phyloP scores from a whole-genome alignment of 2,888 invertebrate species.

The Gandaritis pyraliata region DNA sequence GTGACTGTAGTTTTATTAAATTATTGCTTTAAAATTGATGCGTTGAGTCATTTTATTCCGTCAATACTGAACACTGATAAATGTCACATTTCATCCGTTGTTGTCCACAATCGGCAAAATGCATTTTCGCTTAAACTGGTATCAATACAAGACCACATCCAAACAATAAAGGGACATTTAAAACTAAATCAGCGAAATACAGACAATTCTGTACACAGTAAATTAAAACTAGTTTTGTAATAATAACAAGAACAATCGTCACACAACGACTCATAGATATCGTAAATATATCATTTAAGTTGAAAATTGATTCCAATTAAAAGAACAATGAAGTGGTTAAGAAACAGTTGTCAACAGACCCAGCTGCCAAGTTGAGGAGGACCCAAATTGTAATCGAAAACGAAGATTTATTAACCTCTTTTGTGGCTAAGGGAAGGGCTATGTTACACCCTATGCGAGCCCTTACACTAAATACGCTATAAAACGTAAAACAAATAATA shows the following conservation, averaged over 20 bases:
- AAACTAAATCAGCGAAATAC: constrained; percentile 14
- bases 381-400: constrained; percentile 47
- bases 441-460: constrained; percentile 61
- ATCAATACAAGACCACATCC: constrained; percentile 16
- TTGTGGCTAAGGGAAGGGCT: constrained; percentile 67
- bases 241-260: constrained; percentile 14
- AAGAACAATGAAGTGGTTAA: constrained; percentile 3
- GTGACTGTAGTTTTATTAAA: not conserved
- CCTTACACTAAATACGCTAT: constrained; percentile 60
- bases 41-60: constrained; percentile 24
- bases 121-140: constrained; percentile 40
- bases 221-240: constrained; percentile 15
- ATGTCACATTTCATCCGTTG: constrained; percentile 26
- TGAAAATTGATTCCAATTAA: constrained; percentile 8
- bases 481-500: constrained; percentile 73
- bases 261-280: constrained; percentile 17
- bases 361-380: constrained; percentile 61
- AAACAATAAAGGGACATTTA: constrained; percentile 19
- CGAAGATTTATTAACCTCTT: constrained; percentile 64
- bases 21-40: not conserved
- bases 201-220: not conserved
- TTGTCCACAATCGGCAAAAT: constrained; percentile 35
- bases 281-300: constrained; percentile 7
- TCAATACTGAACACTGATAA: constrained; percentile 28
- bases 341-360: constrained; percentile 24